Evolutionary conservation across 2,888 invertebrate genomes (phyloP), one percentile per base, ranked within the genome.

Genomic region (Belgica antarctica): DNA sequence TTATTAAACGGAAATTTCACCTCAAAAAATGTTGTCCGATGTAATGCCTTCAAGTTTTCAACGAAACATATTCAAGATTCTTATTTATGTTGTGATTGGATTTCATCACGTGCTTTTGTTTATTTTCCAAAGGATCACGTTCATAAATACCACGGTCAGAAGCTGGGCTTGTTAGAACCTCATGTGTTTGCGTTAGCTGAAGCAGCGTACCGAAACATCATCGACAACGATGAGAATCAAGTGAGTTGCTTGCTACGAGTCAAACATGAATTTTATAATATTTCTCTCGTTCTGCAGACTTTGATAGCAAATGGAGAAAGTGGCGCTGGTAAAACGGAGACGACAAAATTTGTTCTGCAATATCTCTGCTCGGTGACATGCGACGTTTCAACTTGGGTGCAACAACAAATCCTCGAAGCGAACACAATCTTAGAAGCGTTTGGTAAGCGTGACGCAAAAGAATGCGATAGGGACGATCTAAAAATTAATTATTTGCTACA

Each of bases 301-400:
- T n/a, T n/a, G n/a, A n/a, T n/a, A n/a, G n/a, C n/a, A n/a, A n/a
- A n/a, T 41, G 94, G 94, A 1, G 94, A 94, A 81, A 92, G 92
- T 75, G 94, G 95, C 3, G 94, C 94, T 2, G 95, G 95, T 65
- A 95, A 95, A 82, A 95, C 95, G 0, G 94, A 95, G 80, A 93
- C 92, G 66, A 95, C 94, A 1, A 92, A 94, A 79, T 87, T 94
- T 76, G 93, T 95, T 74, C 83, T 95, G 72, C 94, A 94, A 80
- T 95, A 94, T 81, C 82, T 95, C 68, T 95, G 94, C 80, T 90
- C 93, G 12, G 92, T 94, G 5, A 91, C 90, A 5, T 88, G 87
- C 74, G 88, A 89, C 75, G 88, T 89, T 34, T 89, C 89, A 72
- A 90, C 94, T 1, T 95, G 94, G 94, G 92, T 94, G n/a, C 94